Percentiles rank a stretch among this genome's conserved stretches.
phyloP scores from a whole-genome alignment of 92 coral and sea anemone genomes.

The Actinernus sp. region DNA sequence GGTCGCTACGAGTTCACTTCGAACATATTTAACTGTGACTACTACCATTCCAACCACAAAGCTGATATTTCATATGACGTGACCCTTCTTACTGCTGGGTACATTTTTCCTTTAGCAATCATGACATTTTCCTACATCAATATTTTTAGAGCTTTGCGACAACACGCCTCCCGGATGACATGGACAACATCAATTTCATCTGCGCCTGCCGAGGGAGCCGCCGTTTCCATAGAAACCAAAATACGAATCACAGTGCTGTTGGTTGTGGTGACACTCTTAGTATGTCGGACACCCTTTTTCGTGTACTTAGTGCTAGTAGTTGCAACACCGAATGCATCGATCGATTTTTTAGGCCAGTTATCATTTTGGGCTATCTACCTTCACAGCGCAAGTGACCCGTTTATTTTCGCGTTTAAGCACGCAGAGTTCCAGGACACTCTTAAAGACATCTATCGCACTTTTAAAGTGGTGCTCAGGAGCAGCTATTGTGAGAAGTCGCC shows the following conservation, averaged over 20 bases:
- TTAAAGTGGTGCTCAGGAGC: slow-evolving; percentile 24
- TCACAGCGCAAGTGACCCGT: slow-evolving; percentile 95
- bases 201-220: slow-evolving; percentile 63
- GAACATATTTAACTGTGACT: slow-evolving; percentile 91
- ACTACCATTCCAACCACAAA: slow-evolving; percentile 66
- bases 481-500: slow-evolving; percentile 30
- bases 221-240: slow-evolving; percentile 74
- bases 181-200: slow-evolving; percentile 68
- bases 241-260: slow-evolving; percentile 73
- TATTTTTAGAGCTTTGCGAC: slow-evolving; percentile 68
- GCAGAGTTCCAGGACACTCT: slow-evolving; percentile 85
- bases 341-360: slow-evolving; percentile 87
- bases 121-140: slow-evolving; percentile 78
- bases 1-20: slow-evolving; percentile 98
- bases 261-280: slow-evolving; percentile 73
- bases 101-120: slow-evolving; percentile 63
- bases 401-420: slow-evolving; percentile 91
- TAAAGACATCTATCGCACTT: slow-evolving; percentile 60
- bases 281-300: slow-evolving; percentile 93
- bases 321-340: slow-evolving; percentile 47
- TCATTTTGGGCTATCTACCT: slow-evolving; percentile 97
- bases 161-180: slow-evolving; percentile 68
- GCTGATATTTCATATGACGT: slow-evolving; percentile 85
- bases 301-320: slow-evolving; percentile 75
- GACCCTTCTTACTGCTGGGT: slow-evolving; percentile 83